Conservation (phyloP, 2,888 invertebrate genomes). For the Rutpela maculata region DNA sequence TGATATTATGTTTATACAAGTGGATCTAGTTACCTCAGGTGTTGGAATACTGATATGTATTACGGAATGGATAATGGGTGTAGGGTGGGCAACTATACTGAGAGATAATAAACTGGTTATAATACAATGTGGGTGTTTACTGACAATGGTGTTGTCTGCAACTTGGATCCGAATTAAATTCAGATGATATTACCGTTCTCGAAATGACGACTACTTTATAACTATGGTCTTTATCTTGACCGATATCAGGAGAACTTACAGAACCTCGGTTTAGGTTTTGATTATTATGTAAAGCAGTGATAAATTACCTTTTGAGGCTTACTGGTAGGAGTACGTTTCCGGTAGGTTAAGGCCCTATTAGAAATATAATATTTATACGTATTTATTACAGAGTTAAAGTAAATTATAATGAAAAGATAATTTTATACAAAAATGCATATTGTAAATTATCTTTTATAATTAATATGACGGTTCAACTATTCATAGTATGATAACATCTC, state of each 20-base stretch:
- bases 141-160: conserved; percentile 41
- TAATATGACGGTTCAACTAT: no score
- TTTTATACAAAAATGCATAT: no score
- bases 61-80: conserved; percentile 39
- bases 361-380: no score
- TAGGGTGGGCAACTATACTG: conserved; percentile 35
- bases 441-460: no score
- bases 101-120: conserved; percentile 41
- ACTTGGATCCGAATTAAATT: conserved; percentile 31
- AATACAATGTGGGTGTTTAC: conserved; percentile 34
- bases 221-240: conserved; percentile 14
- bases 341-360: not conserved
- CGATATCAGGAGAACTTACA: not conserved
- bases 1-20: conserved; percentile 41
- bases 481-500: no score
- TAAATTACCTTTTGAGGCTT: not conserved
- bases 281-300: not conserved
- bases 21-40: conserved; percentile 44
- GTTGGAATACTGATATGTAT: conserved; percentile 35
- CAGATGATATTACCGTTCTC: conserved; percentile 23
- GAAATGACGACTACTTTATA: conserved; percentile 21
- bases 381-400: no score
- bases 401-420: no score
- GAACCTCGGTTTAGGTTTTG: not conserved
- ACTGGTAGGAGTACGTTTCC: conserved; percentile 17